Conservation (phyloP, 2,888 invertebrate genomes). For the Cerastoderma edule region DNA sequence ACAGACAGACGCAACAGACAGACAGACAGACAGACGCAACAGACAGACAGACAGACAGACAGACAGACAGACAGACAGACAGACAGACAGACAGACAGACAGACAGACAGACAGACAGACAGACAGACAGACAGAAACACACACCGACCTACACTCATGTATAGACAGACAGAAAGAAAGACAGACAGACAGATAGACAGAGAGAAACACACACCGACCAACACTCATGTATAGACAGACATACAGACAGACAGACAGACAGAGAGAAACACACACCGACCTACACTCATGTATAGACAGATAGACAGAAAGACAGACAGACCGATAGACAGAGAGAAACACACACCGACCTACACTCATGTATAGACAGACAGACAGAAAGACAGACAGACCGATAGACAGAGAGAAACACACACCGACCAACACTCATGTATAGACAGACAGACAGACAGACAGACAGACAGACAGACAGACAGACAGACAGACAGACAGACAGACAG, state of each 20-base stretch:
- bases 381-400: too few relatives aligned
- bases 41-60: conserved; percentile 1
- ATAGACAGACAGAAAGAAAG: background rate
- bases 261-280: too few relatives aligned
- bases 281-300: too few relatives aligned
- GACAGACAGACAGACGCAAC: too few relatives aligned
- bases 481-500: background rate
- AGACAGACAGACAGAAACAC: background rate
- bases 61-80: conserved; percentile 1
- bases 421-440: too few relatives aligned
- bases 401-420: too few relatives aligned
- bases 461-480: background rate
- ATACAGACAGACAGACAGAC: background rate
- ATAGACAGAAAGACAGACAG: too few relatives aligned
- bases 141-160: background rate
- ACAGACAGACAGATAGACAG: background rate
- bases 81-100: background rate
- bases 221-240: background rate
- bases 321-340: too few relatives aligned
- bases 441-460: background rate
- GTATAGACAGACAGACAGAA: too few relatives aligned
- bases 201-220: background rate
- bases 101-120: background rate
- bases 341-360: background rate
- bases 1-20: too few relatives aligned